Evolutionary conservation across 2,113 vertebrate species (phyloP), one percentile per base, ranked within the genome.

Genomic region (Cephalopholis sonnerati): DNA sequence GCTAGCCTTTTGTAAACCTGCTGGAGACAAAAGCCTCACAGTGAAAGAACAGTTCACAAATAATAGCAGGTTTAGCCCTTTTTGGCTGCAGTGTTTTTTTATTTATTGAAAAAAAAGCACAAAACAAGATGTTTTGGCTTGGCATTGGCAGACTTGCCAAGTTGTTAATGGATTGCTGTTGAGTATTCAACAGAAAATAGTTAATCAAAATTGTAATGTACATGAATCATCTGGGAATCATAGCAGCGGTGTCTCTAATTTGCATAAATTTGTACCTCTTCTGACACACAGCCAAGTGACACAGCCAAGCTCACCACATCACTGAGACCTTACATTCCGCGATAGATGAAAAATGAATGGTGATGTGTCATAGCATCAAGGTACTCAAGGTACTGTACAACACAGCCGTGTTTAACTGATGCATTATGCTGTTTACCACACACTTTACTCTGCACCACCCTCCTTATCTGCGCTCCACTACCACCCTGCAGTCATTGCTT

Each of bases 141-240:
- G 50, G 29, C 39, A 22, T 18, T 5, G 46, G 46, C 36, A 68
- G 63, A 64, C 57, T 68, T 85, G 86, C 74, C 84, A 85, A 84
- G 83, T 63, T 73, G 85, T 84, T 86, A 84, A 84, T 89, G 72
- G 78, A 55, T 89, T 86, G 80, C 82, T 62, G 74, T 77, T 54
- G 55, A 72, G 77, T 73, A 54, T 83, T 83, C 78, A 66, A 67
- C 58, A 86, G 20, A 82, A 81, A 82, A 70, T 57, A 76, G 70
- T 76, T 84, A 27, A 82, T 89, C 77, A 85, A 74, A 85, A 77
- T 65, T 55, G 73, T 36, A 87, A 72, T 65, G 36, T 32, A 25
- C 54, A 74, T 24, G 55, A 77, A 61, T 79, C 32, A 53, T 82
- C n/a, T 73, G 48, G 61, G 53, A 77, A 75, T 79, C 51, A 64